phyloP scores from a whole-genome alignment of 2,888 invertebrate genomes.

The Zootermopsis nevadensis region DNA sequence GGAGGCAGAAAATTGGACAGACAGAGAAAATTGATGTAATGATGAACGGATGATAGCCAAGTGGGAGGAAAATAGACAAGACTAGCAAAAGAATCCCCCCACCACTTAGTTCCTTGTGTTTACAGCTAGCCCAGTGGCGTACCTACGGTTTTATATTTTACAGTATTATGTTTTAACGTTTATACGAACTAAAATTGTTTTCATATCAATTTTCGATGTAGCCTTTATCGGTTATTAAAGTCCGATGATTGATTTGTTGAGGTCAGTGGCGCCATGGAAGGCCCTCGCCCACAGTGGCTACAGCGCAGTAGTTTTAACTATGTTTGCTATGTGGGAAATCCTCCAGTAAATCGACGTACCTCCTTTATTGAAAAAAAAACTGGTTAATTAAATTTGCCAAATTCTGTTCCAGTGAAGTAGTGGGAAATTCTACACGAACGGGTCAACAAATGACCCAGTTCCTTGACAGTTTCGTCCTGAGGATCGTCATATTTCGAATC shows the following conservation, averaged over 20 bases:
- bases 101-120: no score
- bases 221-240: slow-evolving; percentile 17
- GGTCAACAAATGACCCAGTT: no score
- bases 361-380: background rate
- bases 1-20: no score
- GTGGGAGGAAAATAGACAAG: no score
- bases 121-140: no score
- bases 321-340: background rate
- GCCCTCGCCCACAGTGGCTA: background rate
- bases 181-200: slow-evolving; percentile 8
- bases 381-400: background rate
- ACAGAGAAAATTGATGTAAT: no score
- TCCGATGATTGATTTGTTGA: slow-evolving; percentile 34
- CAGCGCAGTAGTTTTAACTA: background rate
- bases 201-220: slow-evolving; percentile 37
- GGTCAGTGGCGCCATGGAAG: slow-evolving; percentile 18
- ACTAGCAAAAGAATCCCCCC: no score
- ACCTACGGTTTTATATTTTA: background rate
- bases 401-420: background rate
- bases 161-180: background rate
- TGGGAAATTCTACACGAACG: no score
- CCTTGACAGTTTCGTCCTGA: no score
- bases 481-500: no score
- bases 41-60: no score
- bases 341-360: background rate